These are phyloP conservation scores for Reticulitermes speratus DNA, from an alignment of 1,140 invertebrate species.

Conservation along the genomic window DNA sequence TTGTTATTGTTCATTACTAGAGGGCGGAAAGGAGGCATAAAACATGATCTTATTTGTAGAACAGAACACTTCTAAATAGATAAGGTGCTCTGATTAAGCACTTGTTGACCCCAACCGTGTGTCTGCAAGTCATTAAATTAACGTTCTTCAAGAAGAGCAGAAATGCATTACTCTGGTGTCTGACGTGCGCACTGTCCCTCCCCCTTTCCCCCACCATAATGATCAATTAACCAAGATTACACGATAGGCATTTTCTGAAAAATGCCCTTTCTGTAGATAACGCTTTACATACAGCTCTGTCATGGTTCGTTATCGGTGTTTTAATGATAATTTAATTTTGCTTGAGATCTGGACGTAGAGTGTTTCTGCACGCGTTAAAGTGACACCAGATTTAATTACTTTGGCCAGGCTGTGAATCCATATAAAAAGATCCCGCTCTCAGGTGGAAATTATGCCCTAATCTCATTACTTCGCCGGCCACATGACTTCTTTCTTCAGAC, in stretches of 20 bases:
- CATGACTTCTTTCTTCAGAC: too few relatives aligned
- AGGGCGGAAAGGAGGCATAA: too few relatives aligned
- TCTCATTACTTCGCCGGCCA: too few relatives aligned
- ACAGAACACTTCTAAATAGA: not conserved
- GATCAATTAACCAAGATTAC: not conserved
- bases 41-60: not conserved
- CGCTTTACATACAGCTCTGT: not conserved
- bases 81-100: not conserved
- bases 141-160: not conserved
- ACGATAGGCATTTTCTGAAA: not conserved
- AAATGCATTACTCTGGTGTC: not conserved
- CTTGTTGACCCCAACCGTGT: not conserved
- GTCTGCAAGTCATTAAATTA: not conserved
- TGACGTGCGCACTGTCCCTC: not conserved
- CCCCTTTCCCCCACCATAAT: not conserved
- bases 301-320: slow-evolving; percentile 6
- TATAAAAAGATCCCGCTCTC: not conserved
- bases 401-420: not conserved
- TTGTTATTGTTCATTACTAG: too few relatives aligned
- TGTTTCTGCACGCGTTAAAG: not conserved
- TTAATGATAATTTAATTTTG: not conserved
- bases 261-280: not conserved
- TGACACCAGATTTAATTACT: not conserved
- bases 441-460: not conserved
- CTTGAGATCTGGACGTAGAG: not conserved